phyloP scores from a whole-genome alignment of 2,888 invertebrate species.

The Beris chalybata region DNA sequence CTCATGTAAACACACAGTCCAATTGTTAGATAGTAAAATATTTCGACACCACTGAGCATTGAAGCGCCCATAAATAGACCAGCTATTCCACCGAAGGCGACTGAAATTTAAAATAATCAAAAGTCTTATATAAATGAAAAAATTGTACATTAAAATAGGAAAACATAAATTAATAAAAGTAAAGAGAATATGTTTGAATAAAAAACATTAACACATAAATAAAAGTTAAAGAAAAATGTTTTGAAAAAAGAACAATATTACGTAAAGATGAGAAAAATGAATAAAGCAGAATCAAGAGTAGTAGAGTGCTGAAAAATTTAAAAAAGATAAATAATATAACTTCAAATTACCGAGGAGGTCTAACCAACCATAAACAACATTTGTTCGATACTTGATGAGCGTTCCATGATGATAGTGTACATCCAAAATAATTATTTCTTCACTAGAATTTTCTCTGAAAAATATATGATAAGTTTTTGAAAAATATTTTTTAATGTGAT shows the following conservation, averaged over 20 bases:
- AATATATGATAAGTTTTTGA: background rate
- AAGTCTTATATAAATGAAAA: too few relatives aligned
- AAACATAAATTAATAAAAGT: too few relatives aligned
- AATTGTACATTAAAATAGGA: too few relatives aligned
- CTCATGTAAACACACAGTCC: constrained; percentile 47
- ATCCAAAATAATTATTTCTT: constrained; percentile 50
- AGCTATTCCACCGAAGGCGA: constrained; percentile 57
- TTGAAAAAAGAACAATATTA: too few relatives aligned
- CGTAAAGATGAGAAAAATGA: background rate
- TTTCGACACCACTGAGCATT: constrained; percentile 55
- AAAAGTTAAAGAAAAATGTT: too few relatives aligned
- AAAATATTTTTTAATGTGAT: background rate
- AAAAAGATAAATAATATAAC: background rate
- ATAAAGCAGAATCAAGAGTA: background rate
- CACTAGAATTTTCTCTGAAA: constrained; percentile 12
- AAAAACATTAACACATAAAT: too few relatives aligned
- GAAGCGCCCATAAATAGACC: constrained; percentile 58
- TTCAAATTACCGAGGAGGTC: constrained; percentile 55
- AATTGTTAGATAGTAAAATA: constrained; percentile 54
- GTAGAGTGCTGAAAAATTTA: background rate
- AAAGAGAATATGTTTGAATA: too few relatives aligned
- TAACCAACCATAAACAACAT: constrained; percentile 57
- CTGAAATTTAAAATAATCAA: constrained; percentile 43
- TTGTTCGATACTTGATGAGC: constrained; percentile 57
- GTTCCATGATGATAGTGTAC: constrained; percentile 55